Conservation (phyloP, 1,140 invertebrate species). For the Drosophila ananassae region DNA sequence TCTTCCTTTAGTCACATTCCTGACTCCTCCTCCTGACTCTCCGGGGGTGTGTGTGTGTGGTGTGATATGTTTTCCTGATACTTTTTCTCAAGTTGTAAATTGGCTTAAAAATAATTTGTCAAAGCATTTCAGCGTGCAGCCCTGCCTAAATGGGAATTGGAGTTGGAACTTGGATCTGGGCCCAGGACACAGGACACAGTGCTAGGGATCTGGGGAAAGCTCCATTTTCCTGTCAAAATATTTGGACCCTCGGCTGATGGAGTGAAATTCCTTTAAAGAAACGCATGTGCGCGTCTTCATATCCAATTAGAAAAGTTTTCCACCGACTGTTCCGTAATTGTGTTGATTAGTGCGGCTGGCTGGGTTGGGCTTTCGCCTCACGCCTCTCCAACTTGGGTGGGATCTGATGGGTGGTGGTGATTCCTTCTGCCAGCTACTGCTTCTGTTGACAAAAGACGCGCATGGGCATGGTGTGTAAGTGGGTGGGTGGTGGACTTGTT, state of each 20-base stretch:
- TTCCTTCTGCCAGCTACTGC: neutral
- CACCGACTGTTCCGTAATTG: constrained; percentile 75
- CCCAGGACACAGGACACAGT: neutral
- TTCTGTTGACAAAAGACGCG: constrained; percentile 32
- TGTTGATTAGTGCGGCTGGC: constrained; percentile 81
- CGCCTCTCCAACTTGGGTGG: neutral
- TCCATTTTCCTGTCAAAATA: constrained; percentile 74
- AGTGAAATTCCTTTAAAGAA: constrained; percentile 75
- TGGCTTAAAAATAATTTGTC: constrained; percentile 84
- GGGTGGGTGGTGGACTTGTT: neutral
- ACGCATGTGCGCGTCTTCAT: constrained; percentile 82
- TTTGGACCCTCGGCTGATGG: constrained; percentile 64
- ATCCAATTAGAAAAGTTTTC: constrained; percentile 82
- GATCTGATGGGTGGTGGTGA: constrained; percentile 4
- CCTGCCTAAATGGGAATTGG: constrained; percentile 52
- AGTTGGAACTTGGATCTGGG: constrained; percentile 34
- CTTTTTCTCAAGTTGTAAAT: constrained; percentile 83
- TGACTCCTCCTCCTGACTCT: neutral
- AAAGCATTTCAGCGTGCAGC: constrained; percentile 71
- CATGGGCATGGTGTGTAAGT: constrained; percentile 2
- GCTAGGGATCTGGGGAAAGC: neutral
- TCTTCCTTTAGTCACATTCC: neutral
- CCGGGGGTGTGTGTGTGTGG: constrained; percentile 11
- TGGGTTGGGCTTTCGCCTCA: constrained; percentile 44
- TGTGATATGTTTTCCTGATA: constrained; percentile 81